These are phyloP conservation scores for Anas platyrhynchos DNA, from an alignment of 2,113 vertebrate species.

Conservation along the genomic window DNA sequence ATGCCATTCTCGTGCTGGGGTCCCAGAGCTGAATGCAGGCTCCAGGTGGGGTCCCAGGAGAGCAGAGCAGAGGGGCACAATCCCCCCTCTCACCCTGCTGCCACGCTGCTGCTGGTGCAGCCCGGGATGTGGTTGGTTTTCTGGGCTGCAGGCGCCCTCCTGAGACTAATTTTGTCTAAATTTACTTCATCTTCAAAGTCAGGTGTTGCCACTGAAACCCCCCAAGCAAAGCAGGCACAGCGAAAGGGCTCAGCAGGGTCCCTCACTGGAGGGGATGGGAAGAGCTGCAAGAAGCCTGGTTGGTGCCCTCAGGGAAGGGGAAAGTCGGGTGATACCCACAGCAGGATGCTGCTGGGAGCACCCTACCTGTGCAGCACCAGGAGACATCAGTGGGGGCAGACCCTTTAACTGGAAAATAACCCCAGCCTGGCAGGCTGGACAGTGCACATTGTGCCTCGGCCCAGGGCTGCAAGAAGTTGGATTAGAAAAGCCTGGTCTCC, in stretches of 20 bases:
- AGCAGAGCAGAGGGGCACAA: too few species aligned
- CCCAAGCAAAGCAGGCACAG: neutral
- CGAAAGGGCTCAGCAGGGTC: neutral
- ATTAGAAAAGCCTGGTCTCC: neutral
- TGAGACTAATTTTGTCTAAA: neutral
- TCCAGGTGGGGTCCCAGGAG: too few species aligned
- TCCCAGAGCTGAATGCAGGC: too few species aligned
- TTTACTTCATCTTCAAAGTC: neutral
- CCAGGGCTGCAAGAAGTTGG: rapidly evolving
- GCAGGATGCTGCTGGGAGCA: neutral
- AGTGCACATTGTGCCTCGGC: too few species aligned
- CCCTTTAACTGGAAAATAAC: neutral
- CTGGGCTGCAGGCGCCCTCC: too few species aligned
- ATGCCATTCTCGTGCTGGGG: too few species aligned
- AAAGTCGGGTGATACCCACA: neutral
- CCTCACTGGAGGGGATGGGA: neutral
- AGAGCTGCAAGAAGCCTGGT: neutral
- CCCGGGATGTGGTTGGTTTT: too few species aligned
- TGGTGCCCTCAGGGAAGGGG: neutral
- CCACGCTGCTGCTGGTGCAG: too few species aligned
- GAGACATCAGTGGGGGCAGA: neutral
- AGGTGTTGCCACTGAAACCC: neutral
- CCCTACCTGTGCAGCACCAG: neutral
- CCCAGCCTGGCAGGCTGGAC: neutral
- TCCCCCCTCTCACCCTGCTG: too few species aligned